Conservation (phyloP, 2,113 vertebrate genomes). For the Recurvirostra avosetta region DNA sequence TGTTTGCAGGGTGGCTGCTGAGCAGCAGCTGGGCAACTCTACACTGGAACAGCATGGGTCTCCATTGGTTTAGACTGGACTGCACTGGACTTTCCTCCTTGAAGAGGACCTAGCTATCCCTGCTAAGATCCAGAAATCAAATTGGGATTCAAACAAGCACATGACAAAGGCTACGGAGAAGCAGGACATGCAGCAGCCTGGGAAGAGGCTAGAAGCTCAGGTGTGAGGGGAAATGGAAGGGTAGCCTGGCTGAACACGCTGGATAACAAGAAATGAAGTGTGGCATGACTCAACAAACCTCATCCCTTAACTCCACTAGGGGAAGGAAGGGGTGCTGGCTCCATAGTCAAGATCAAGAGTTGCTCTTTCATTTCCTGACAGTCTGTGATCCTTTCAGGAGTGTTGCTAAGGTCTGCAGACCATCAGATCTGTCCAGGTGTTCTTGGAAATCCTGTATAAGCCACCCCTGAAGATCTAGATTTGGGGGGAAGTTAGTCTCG, state of each 20-base stretch:
- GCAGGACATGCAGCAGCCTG: not conserved
- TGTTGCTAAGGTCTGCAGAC: not conserved
- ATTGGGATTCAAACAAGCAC: not conserved
- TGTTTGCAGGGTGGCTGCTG: not conserved
- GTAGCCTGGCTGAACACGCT: not conserved
- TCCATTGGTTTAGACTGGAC: not conserved
- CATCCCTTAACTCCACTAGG: not conserved
- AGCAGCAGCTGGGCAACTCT: not conserved
- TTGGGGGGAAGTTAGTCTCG: accelerated
- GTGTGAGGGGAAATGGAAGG: not conserved
- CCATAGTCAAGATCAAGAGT: not conserved
- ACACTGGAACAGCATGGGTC: not conserved
- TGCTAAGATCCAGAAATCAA: not conserved
- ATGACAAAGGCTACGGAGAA: not conserved
- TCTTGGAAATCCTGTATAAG: not conserved
- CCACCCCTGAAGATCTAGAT: not conserved
- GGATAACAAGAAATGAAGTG: not conserved
- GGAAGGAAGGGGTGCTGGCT: not conserved
- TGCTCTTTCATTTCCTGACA: not conserved
- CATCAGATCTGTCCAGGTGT: not conserved
- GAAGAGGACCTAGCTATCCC: not conserved
- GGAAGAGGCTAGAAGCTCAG: not conserved
- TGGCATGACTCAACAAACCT: not conserved
- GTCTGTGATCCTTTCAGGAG: not conserved
- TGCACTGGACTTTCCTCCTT: not conserved